Base-by-base conservation (phyloP, 1,140 invertebrate species). In the Melitaea cinxia region DNA sequence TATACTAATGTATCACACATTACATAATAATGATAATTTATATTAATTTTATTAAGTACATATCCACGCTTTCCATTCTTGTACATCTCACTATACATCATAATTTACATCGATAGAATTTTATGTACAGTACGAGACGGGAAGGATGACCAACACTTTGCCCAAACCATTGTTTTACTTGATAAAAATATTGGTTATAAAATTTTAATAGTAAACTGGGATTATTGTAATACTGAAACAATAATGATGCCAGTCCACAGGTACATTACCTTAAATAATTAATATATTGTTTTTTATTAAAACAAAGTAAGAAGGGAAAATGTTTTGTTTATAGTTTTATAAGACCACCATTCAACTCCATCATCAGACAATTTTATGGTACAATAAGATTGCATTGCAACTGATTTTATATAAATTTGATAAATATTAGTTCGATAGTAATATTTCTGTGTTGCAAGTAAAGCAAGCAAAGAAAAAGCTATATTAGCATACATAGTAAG, bases 31-130 rank as follows among this genome's bases (percentile, higher is more conserved):
- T 53, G 23, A 53, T 54, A 30, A 15, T 55, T 62, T 21, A 45
- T 62, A 57, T 28, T 49, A 64, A 56, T 64, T 49, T 70, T 82
- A 82, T 86, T 87, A 89, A 89, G 84, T 85, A 85, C 84, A 85
- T 80, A 62, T 77, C 70, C 77, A 75, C 73, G 74, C 67, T 69
- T 69, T 65, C 68, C 76, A 65, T 60, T 70, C 73, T 47, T 47
- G 42, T 47, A 47, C 42, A 47, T 47, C 37, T 78, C 69, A 81
- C 70, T 77, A 72, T 78, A 85, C 75, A 82, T 73, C 63, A 67
- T 82, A 80, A 81, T 62, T 71, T 83, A 85, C 77, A 88, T 39
- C 74, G 67, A 67, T 65, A 73, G 42, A 19, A 1, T 45, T 47
- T 47, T 82, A 82, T 83, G 66, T 82, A 82, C 79, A 82, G 55